Evolutionary conservation across 1,140 invertebrate genomes (phyloP).

Genomic region (Hormaphis cornu): DNA sequence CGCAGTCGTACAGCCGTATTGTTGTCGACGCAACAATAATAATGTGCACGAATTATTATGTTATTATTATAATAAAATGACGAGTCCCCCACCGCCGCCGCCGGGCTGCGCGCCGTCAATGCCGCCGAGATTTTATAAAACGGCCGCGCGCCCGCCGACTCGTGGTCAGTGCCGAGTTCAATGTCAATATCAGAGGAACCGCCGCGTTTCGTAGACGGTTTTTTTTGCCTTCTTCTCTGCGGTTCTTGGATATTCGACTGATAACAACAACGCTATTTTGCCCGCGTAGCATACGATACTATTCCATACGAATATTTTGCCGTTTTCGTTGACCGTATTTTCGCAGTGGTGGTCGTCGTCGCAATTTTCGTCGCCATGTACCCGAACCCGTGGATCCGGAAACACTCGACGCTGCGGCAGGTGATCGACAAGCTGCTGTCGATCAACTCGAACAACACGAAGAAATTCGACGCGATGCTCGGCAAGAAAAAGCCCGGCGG

Average conservation of each 20-base stretch:
- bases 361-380: too few relatives aligned
- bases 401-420: constrained; percentile 60
- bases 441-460: constrained; percentile 33
- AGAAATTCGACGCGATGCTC: constrained; percentile 23
- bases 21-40: too few relatives aligned
- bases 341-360: too few relatives aligned
- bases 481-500: constrained; percentile 21
- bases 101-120: not conserved
- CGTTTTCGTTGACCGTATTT: too few relatives aligned
- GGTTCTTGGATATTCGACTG: constrained; percentile 21
- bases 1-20: too few relatives aligned
- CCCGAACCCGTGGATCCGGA: constrained; percentile 62
- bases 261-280: too few relatives aligned
- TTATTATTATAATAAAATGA: too few relatives aligned
- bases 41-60: too few relatives aligned
- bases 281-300: too few relatives aligned
- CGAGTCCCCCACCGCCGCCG: too few relatives aligned
- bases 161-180: constrained; percentile 28
- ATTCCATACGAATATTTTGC: too few relatives aligned
- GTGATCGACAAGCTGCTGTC: constrained; percentile 49
- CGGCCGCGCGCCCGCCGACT: not conserved
- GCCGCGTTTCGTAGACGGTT: not conserved
- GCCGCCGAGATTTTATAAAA: constrained; percentile 17
- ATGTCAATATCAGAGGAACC: constrained; percentile 29
- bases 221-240: too few relatives aligned